Evolutionary conservation across 2,888 invertebrate genomes (phyloP).

Genomic region (Hirtodrosophila cameraria): DNA sequence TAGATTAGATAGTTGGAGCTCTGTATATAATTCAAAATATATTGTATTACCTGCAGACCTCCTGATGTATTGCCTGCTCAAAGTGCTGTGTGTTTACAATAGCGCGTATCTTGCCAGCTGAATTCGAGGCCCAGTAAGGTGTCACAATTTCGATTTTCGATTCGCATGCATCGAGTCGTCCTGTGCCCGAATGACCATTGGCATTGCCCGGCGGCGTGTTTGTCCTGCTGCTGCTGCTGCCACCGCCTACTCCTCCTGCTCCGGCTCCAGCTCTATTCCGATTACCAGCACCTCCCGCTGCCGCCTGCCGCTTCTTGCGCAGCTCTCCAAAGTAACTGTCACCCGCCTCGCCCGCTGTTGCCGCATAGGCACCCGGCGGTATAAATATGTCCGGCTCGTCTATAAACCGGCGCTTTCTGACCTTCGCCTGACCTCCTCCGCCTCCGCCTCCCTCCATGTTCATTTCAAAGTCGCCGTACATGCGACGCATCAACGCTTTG

Average conservation of each 20-base stretch:
- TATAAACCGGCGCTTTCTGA: conserved; percentile 82
- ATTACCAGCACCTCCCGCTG: conserved; percentile 56
- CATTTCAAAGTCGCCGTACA: conserved; percentile 95
- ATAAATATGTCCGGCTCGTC: conserved; percentile 83
- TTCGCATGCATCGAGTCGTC: conserved; percentile 93
- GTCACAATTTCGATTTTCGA: conserved; percentile 96
- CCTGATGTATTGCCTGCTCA: conserved; percentile 97
- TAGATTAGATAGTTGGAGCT: not conserved
- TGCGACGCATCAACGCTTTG: conserved; percentile 95
- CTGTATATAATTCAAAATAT: too few relatives aligned
- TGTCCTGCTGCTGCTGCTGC: conserved; percentile 16
- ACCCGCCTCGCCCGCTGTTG: conserved; percentile 85
- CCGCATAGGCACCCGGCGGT: conserved; percentile 86
- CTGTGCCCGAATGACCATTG: conserved; percentile 69
- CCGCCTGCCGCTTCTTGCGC: conserved; percentile 85
- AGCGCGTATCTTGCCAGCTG: conserved; percentile 94
- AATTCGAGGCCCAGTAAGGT: conserved; percentile 97
- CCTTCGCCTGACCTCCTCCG: conserved; percentile 83
- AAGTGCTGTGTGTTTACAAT: conserved; percentile 97
- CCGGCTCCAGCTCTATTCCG: conserved; percentile 57
- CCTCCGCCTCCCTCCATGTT: conserved; percentile 84
- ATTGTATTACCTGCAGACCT: conserved; percentile 93
- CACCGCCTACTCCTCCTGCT: conserved; percentile 2
- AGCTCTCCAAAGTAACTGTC: conserved; percentile 86
- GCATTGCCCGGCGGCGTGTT: conserved; percentile 43